Evolutionary conservation across 2,797 vertebrate genomes (phyloP), one percentile per base, ranked within the genome.

Genomic region (Silurus lanzhouensis): DNA sequence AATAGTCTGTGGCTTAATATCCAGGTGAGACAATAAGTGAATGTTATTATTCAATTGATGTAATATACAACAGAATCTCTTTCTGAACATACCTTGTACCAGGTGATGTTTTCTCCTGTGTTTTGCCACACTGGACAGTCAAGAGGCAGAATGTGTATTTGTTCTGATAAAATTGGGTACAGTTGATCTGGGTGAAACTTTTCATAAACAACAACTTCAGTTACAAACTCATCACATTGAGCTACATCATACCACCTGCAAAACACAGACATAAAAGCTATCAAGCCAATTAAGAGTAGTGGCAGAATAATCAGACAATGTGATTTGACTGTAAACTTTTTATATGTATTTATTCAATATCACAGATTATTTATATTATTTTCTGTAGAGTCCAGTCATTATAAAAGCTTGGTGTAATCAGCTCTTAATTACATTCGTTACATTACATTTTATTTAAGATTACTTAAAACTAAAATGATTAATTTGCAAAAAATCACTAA

Each of bases 21-120:
- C 2, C 38, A 48, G 46, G 9, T 70, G 5, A n/a, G 13, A 6
- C 13, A 38, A 38, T 38, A 38, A 38, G 38, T 38, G 38, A 38
- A 38, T 38, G 38, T 38, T 3, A 38, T 38, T 38, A 38, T 2
- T 38, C 38, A 38, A 38, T 38, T 48, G 44, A 64, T 48, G 20
- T 10, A 46, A 44, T 46, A 46, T 46, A 64, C 38, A 44, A 66
- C 25, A 55, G 5, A 38, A 5, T 64, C 13, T 55, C 14, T 6
- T 79, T 17, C 20, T 67, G 55, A 60, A 31, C 15, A 0, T 89
- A 95, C 95, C 93, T 92, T 94, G 77, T 89, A 90, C 95, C 95
- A 95, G 81, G 70, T 89, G 38, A 91, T 6, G 0, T 1, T 68
- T 66, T 90, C 92, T 0, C 14, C 7, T 1, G 85, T 25, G 0